These are phyloP conservation scores for Marmota flaviventris DNA, from an alignment of 2,113 vertebrate genomes.

Conservation along the genomic window DNA sequence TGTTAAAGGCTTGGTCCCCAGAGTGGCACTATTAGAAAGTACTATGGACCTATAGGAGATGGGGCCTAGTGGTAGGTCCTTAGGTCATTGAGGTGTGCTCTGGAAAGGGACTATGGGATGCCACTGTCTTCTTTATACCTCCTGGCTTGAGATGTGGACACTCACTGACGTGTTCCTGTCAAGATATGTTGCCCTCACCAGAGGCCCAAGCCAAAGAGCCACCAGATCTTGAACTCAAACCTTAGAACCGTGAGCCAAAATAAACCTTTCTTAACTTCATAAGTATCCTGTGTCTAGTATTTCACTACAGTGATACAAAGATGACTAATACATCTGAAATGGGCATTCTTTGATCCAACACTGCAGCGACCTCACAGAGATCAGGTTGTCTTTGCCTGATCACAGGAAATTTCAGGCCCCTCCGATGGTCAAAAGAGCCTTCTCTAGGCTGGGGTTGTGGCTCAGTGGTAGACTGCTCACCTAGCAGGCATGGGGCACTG, in stretches of 20 bases:
- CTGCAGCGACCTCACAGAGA: neutral
- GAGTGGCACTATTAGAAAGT: neutral
- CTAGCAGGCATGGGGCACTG: too few relatives aligned
- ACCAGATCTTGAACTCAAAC: neutral
- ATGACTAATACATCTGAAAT: neutral
- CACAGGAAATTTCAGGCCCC: too few relatives aligned
- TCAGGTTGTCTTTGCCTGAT: neutral
- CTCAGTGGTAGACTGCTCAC: too few relatives aligned
- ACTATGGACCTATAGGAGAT: neutral
- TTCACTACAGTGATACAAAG: neutral
- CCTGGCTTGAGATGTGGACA: neutral
- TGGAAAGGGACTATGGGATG: neutral
- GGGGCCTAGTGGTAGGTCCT: too few relatives aligned
- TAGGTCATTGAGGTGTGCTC: neutral
- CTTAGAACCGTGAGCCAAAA: neutral
- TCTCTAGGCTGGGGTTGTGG: neutral
- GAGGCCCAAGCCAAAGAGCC: neutral
- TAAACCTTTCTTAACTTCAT: neutral
- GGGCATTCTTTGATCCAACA: neutral
- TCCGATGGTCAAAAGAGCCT: neutral
- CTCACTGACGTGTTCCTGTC: neutral
- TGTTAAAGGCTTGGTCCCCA: neutral
- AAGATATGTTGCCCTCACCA: neutral
- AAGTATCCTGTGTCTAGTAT: neutral
- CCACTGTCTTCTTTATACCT: neutral